These are phyloP conservation scores for Delphinus delphis DNA, from an alignment of 2,113 vertebrate genomes.

Conservation along the genomic window DNA sequence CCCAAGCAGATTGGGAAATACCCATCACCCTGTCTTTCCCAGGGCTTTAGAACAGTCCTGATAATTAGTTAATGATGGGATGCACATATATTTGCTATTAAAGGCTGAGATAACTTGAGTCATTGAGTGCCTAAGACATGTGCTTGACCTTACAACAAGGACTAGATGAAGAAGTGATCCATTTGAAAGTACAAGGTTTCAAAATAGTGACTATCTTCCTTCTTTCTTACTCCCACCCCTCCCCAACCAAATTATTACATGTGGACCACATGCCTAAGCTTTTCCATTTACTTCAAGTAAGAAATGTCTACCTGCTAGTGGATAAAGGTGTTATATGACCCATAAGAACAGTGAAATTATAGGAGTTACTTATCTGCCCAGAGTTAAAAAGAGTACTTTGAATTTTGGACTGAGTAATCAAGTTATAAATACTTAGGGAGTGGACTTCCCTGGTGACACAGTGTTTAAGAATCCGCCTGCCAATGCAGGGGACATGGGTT, in stretches of 20 bases:
- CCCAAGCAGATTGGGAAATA: background rate
- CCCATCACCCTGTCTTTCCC: background rate
- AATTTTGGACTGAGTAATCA: background rate
- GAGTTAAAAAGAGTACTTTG: background rate
- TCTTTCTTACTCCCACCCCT: background rate
- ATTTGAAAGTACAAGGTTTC: slow-evolving; percentile 43
- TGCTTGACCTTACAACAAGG: background rate
- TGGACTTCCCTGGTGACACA: no score
- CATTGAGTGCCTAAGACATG: background rate
- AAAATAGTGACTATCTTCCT: slow-evolving; percentile 17
- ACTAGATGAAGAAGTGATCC: slow-evolving; percentile 2
- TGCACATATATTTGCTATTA: background rate
- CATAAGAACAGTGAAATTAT: background rate
- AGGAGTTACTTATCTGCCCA: background rate
- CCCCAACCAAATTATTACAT: background rate
- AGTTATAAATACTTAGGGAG: background rate
- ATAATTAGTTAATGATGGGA: background rate
- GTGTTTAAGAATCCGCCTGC: no score
- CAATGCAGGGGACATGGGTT: no score
- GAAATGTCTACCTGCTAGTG: background rate
- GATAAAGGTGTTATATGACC: background rate
- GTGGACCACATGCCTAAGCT: background rate
- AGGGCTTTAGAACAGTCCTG: background rate
- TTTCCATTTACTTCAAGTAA: background rate
- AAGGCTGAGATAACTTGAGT: background rate